Percentiles rank a stretch among this genome's conserved stretches.
Evolutionary conservation across 2,888 invertebrate species (phyloP).

Genomic region (Tetragnatha montana): DNA sequence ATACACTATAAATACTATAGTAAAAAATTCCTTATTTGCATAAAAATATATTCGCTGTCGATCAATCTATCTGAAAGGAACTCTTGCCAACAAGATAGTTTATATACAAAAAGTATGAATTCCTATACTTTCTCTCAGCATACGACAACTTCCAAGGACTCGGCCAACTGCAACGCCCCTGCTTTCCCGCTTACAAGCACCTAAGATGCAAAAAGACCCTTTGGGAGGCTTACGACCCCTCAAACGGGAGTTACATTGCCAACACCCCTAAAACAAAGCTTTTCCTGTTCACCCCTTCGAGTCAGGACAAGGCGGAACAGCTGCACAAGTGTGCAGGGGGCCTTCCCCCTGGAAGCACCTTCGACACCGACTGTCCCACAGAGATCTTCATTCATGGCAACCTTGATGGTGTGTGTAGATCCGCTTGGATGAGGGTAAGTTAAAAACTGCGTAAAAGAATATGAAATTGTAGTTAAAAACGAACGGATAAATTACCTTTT

Average conservation of each 20-base stretch:
- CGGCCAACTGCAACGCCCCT: background rate
- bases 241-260: background rate
- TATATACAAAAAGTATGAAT: background rate
- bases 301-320: background rate
- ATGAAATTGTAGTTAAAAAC: background rate
- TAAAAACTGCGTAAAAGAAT: background rate
- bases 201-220: background rate
- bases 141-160: slow-evolving; percentile 17
- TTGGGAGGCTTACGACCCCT: background rate
- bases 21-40: too few relatives aligned
- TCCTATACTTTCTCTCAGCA: background rate
- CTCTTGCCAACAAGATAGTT: too few relatives aligned
- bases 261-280: background rate
- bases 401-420: slow-evolving; percentile 29
- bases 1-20: too few relatives aligned
- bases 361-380: background rate
- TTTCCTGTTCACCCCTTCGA: background rate
- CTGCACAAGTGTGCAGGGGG: background rate
- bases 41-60: too few relatives aligned
- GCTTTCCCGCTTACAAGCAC: background rate
- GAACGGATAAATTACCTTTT: background rate
- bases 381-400: slow-evolving; percentile 27
- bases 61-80: too few relatives aligned
- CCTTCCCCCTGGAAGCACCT: background rate
- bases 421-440: slow-evolving; percentile 42